Evolutionary conservation across 2,113 vertebrate species (phyloP), one percentile per base, ranked within the genome.

Genomic region (Leptobrachium ailaonicum): DNA sequence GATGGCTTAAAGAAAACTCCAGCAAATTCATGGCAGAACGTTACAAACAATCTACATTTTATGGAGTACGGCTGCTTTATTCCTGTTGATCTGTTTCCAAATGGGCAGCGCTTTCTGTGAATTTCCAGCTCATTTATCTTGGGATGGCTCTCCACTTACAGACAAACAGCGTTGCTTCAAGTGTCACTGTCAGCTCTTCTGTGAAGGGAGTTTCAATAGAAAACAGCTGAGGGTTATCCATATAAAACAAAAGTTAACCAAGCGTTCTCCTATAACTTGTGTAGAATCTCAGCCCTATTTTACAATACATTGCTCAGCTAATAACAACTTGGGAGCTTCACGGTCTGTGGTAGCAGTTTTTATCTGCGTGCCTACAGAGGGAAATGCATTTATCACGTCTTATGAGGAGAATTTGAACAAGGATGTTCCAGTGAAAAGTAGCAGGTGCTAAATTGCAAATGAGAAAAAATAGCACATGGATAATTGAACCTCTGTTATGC

Each of bases 41-140:
- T 73, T 66, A n/a, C 62, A 73, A 62, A 56, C 53, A 79, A 79
- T 72, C 77, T 50, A 66, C 60, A 66, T 79, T 79, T 79, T 79
- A 79, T 79, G 14, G 70, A 53, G 70, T 72, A 41, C 70, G 60
- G 47, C 77, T 79, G 77, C 45, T 50, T 72, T 72, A 50, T 76
- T 72, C 43, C 13, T 76, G 20, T 6, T 71, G 9, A 43, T 83
- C 43, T 66, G 67, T 58, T 74, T 78, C 53, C 70, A 77, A 62
- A 75, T 3, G 13, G 47, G 42, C 66, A 69, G 8, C 76, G 14
- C 50, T 43, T 56, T 71, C 10, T 82, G 47, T 83, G 45, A 7
- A 70, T 79, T 77, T 82, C 58, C 66, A 43, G 73, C 53, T 20
- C 63, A 43, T 77, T 50, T 63, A 66, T 68, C 72, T 75, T 67